Evolutionary conservation across 2,113 vertebrate genomes (phyloP).

Genomic region (Ptilonorhynchus violaceus): DNA sequence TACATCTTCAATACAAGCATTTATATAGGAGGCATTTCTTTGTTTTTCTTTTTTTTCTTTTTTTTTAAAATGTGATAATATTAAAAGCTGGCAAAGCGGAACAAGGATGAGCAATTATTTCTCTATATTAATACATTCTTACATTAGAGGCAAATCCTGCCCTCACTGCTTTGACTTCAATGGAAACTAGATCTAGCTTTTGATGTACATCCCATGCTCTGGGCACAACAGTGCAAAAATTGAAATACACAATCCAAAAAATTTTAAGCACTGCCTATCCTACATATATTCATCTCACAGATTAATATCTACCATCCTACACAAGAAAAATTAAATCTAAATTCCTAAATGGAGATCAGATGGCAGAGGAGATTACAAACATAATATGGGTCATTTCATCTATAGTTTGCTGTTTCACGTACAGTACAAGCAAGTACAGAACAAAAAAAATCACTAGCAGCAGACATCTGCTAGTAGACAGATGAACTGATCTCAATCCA

Average conservation of each 20-base stretch:
- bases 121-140: not conserved
- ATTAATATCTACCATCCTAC: slow-evolving; percentile 21
- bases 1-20: slow-evolving; percentile 1
- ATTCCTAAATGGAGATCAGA: slow-evolving; percentile 4
- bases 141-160: not conserved
- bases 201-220: not conserved
- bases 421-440: not conserved
- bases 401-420: not conserved
- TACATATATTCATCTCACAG: not conserved
- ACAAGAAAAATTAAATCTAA: slow-evolving; percentile 24
- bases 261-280: not conserved
- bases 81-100: not conserved
- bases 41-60: not conserved
- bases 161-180: not conserved
- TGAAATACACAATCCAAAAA: slow-evolving; percentile 6
- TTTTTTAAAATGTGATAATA: not conserved
- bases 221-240: not conserved
- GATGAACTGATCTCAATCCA: not conserved
- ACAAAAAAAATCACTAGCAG: not conserved
- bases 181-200: not conserved
- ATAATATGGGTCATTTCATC: not conserved
- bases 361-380: not conserved
- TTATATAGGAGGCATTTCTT: not conserved
- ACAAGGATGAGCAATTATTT: not conserved
- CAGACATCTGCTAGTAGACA: not conserved